Evolutionary conservation across 2,888 invertebrate species (phyloP), one percentile per base, ranked within the genome.

Genomic region (Acanthosepion pharaonis): DNA sequence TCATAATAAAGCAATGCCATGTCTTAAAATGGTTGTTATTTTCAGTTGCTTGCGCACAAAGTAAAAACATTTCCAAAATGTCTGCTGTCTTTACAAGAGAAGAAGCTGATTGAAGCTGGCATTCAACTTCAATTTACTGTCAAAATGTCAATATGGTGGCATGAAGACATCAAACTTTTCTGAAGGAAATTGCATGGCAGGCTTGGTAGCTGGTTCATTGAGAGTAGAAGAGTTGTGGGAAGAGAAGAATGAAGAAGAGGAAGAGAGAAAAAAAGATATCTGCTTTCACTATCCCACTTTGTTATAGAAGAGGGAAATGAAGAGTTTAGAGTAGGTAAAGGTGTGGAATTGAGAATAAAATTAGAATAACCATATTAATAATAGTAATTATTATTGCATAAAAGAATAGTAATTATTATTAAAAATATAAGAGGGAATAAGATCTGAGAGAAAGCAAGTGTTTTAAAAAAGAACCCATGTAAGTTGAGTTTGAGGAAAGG

Each of bases 1-100:
- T 15, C 15, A 78, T 15, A 78, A 78, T n/a, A 33, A 78, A 78
- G n/a, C 78, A 78, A 78, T n/a, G n/a, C 78, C 18, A 78, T 78
- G n/a, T 78, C 78, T 78, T n/a, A 78, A 78, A 78, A 78, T 78
- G 78, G 78, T 78, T 78, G 78, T 78, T 78, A 78, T 78, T 78
- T 78, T 78, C 78, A 78, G 78, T 78, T 78, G n/a, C 78, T 78
- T 78, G 78, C 20, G 15, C n/a, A 78, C n/a, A 78, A n/a, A 78
- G 78, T 78, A 78, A 78, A 78, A 78, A 78, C n/a, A 78, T 78
- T 78, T 78, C 78, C n/a, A 78, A n/a, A 78, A 78, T 78, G 78
- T 78, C 78, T 78, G 78, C 78, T 78, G 78, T 78, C 78, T 78
- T 78, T 78, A 78, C n/a, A n/a, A 15, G 78, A 5, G 78, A n/a